Conservation (phyloP, 2,888 invertebrate genomes). For the Perithous albicinctus region DNA sequence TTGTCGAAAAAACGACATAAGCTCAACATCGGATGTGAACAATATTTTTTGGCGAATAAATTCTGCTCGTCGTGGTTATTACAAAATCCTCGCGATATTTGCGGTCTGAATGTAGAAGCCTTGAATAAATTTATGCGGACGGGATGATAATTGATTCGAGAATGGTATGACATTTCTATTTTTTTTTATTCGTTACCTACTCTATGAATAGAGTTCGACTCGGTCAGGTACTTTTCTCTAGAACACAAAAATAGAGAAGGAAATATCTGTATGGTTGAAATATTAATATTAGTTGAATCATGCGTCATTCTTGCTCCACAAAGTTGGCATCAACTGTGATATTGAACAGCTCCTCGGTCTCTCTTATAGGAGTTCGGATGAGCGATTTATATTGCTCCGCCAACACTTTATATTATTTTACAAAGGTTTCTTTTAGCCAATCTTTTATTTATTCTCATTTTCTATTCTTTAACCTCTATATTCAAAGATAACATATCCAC, state of each 20-base stretch:
- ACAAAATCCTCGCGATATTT: background rate
- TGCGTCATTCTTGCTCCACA: too few relatives aligned
- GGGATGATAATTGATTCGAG: background rate
- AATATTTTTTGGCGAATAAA: background rate
- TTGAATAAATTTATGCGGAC: conserved; percentile 1
- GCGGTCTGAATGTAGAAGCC: background rate
- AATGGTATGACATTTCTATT: background rate
- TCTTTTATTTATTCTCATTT: conserved; percentile 18
- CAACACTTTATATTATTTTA: background rate
- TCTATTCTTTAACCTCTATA: background rate
- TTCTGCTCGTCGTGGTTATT: background rate
- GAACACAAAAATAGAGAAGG: background rate
- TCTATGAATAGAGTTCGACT: background rate
- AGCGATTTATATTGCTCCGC: background rate
- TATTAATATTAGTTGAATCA: background rate
- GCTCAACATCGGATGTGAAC: background rate
- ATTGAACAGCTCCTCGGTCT: too few relatives aligned
- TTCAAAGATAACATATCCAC: background rate
- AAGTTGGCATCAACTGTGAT: too few relatives aligned
- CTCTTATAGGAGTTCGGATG: background rate
- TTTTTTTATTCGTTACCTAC: background rate
- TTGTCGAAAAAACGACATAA: background rate
- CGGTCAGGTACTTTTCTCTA: background rate
- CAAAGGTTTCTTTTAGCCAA: background rate
- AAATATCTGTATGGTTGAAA: background rate